A percentile compares a stretch with the other conserved stretches of the same genome.
Evolutionary conservation across 2,797 vertebrate genomes (phyloP).

Genomic region (Hydrolagus colliei): DNA sequence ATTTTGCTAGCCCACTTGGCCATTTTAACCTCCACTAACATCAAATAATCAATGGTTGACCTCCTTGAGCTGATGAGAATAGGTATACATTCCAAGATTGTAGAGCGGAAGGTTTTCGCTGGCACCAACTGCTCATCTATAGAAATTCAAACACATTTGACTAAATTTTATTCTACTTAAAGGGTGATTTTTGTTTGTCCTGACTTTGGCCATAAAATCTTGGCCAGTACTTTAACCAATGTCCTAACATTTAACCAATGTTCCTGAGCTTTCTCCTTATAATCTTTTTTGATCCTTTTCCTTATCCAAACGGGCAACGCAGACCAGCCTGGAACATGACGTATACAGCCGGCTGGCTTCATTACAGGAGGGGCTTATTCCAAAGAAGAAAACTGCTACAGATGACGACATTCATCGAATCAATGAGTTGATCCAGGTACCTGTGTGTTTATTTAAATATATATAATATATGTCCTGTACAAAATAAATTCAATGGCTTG

Average conservation of each 20-base stretch:
- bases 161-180: too few species aligned
- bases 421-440: constrained; percentile 90
- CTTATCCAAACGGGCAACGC: constrained; percentile 33
- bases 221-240: neutral
- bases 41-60: neutral
- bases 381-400: constrained; percentile 86
- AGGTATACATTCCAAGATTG: neutral
- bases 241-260: neutral
- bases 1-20: neutral
- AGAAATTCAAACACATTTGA: too few species aligned
- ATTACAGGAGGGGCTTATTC: constrained; percentile 90
- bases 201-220: too few species aligned
- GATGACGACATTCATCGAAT: constrained; percentile 94
- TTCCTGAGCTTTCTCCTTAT: neutral
- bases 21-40: neutral
- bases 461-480: neutral
- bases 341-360: constrained; percentile 88
- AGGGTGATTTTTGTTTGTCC: too few species aligned
- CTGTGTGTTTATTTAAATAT: neutral
- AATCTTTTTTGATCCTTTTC: neutral
- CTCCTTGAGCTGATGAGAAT: neutral
- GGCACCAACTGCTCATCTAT: too few species aligned
- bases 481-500: neutral
- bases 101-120: too few species aligned
- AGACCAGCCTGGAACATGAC: constrained; percentile 91